phyloP scores from a whole-genome alignment of 2,888 invertebrate species.

The Mamestra brassicae region DNA sequence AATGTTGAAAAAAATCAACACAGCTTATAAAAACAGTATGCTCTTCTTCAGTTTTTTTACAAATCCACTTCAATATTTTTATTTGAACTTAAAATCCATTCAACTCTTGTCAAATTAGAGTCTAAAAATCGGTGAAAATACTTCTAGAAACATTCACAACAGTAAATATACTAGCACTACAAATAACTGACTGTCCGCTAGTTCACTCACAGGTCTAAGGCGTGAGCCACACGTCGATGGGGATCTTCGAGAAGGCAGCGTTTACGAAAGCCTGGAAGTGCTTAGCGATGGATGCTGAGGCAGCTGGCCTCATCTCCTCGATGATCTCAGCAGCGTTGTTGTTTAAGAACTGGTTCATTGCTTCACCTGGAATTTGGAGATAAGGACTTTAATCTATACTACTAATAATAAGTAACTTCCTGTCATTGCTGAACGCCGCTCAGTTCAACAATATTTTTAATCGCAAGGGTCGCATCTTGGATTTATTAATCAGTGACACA shows the following conservation, averaged over 20 bases:
- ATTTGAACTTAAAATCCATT: conserved; percentile 25
- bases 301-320: conserved; percentile 95
- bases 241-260: conserved; percentile 93
- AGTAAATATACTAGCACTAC: conserved; percentile 24
- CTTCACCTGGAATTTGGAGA: conserved; percentile 91
- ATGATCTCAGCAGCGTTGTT: conserved; percentile 95
- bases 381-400: neutral
- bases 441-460: too few species aligned
- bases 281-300: conserved; percentile 93
- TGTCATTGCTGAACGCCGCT: too few species aligned
- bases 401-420: too few species aligned
- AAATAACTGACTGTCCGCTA: conserved; percentile 11
- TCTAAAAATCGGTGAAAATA: conserved; percentile 23
- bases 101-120: conserved; percentile 16
- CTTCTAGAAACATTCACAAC: conserved; percentile 36
- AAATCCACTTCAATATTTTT: neutral
- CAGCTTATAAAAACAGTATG: neutral
- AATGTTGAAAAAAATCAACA: conserved; percentile 10
- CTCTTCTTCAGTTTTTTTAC: neutral
- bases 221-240: conserved; percentile 93
- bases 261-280: conserved; percentile 94
- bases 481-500: too few species aligned
- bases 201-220: conserved; percentile 73
- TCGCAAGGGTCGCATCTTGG: too few species aligned
- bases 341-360: conserved; percentile 96